Evolutionary conservation across 2,113 vertebrate genomes (phyloP), one percentile per base, ranked within the genome.

Genomic region (Corvus cornix): DNA sequence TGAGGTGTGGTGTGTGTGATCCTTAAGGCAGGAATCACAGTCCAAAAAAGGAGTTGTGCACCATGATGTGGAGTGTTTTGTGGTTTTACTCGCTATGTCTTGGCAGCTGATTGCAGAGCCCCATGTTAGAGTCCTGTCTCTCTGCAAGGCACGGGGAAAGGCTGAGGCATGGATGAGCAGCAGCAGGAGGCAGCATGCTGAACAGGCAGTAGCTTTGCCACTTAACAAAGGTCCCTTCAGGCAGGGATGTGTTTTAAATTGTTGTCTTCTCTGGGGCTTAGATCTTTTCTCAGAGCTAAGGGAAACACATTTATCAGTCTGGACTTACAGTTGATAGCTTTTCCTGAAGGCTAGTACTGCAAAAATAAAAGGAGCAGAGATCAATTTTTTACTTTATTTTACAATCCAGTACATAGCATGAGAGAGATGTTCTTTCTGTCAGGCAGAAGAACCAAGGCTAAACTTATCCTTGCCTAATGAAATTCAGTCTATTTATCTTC

Each of bases 361-460:
- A 62, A 76, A 89, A 89, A 68, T 41, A 83, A 87, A 67, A 22
- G 21, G 14, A 86, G 52, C 41, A 70, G 43, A 13, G 27, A 92
- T 81, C 69, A 91, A 49, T 60, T 16, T 73, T 95, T 86, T 77
- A 37, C 74, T 83, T 90, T 86, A 30, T 88, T 86, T 77, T 92
- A 43, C 75, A 88, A 39, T 53, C 37, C 43, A 37, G 30, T 49
- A 60, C 12, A n/a, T 37, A 87, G 27, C 48, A 83, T 69, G 53
- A 85, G 52, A 84, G 51, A 91, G 33, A n/a, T 46, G 31, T 16
- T 84, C 27, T 66, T 75, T 92, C 60, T 72, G 30, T 75, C 72
- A 77, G 30, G 43, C 24, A 23, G 76, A 70, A 73, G 56, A 84
- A 84, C 79, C 60, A 75, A 89, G 49, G 60, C 44, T 56, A 89